These are phyloP conservation scores for Syndactyla subalaris DNA, from an alignment of 2,797 vertebrate species.

Conservation along the genomic window DNA sequence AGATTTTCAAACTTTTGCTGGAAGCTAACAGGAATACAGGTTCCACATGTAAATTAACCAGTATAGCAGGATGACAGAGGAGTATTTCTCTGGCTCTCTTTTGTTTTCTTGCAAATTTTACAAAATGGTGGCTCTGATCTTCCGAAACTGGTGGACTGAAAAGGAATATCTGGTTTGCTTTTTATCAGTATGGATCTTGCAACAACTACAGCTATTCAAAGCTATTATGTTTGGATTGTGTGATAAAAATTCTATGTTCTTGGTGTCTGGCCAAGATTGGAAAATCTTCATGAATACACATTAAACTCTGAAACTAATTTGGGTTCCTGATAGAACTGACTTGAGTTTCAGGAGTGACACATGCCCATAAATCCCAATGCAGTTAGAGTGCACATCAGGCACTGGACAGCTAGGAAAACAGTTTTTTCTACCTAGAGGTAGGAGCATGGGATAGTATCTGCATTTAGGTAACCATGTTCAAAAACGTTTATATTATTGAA, in stretches of 20 bases:
- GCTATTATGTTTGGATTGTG: not conserved
- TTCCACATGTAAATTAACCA: not conserved
- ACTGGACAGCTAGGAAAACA: not conserved
- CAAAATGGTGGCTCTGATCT: not conserved
- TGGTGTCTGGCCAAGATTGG: not conserved
- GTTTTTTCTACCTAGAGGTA: not conserved
- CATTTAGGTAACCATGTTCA: not conserved
- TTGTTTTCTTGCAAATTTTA: not conserved
- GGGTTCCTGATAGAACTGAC: not conserved
- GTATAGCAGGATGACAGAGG: not conserved
- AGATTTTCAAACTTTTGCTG: constrained; percentile 43
- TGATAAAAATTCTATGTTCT: not conserved
- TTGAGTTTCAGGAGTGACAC: not conserved
- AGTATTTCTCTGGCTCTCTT: not conserved
- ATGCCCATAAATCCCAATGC: not conserved
- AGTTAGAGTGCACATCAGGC: not conserved
- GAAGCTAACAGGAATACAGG: not conserved
- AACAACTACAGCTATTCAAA: not conserved
- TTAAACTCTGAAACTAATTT: not conserved
- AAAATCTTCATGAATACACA: not conserved
- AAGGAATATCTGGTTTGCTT: not conserved
- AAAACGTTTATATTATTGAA: not conserved
- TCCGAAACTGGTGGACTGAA: not conserved
- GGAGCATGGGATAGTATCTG: not conserved
- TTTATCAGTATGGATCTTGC: not conserved